These are phyloP conservation scores for Aramus guarauna DNA, from an alignment of 2,113 vertebrate genomes.

Conservation along the genomic window DNA sequence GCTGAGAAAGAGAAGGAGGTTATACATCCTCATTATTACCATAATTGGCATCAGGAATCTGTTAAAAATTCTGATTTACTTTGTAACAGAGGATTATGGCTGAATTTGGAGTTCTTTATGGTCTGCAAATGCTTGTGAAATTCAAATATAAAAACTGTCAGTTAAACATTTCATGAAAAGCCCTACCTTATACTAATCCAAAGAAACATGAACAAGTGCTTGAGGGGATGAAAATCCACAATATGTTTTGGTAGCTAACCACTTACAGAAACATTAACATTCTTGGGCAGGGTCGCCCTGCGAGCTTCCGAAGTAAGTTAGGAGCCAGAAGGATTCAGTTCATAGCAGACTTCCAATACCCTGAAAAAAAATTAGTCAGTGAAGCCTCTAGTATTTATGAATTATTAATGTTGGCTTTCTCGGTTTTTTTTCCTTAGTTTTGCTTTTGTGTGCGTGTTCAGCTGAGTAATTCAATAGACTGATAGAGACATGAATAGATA, in stretches of 20 bases:
- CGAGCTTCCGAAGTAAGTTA: conserved; percentile 66
- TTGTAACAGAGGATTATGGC: conserved; percentile 68
- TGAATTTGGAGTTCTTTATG: conserved; percentile 69
- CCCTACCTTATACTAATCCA: conserved; percentile 69
- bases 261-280: conserved; percentile 71
- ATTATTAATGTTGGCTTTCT: conserved; percentile 76
- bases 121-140: conserved; percentile 72
- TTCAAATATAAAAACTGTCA: conserved; percentile 76
- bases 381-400: conserved; percentile 72
- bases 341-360: conserved; percentile 59
- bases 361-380: conserved; percentile 52
- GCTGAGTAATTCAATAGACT: conserved; percentile 75
- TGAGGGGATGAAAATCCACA: conserved; percentile 66
- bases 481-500: conserved; percentile 78
- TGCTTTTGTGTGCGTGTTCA: conserved; percentile 72
- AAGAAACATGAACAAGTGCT: conserved; percentile 69
- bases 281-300: conserved; percentile 28
- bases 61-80: conserved; percentile 70
- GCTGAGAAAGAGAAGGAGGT: conserved; percentile 20
- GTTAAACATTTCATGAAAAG: conserved; percentile 72
- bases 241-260: conserved; percentile 63
- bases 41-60: conserved; percentile 72
- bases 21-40: conserved; percentile 64
- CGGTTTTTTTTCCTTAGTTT: conserved; percentile 56
- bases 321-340: conserved; percentile 63